A percentile compares a stretch with the other conserved stretches of the same genome.
Conservation (phyloP, 1,140 invertebrate species). For the Bombus soroeensis region DNA sequence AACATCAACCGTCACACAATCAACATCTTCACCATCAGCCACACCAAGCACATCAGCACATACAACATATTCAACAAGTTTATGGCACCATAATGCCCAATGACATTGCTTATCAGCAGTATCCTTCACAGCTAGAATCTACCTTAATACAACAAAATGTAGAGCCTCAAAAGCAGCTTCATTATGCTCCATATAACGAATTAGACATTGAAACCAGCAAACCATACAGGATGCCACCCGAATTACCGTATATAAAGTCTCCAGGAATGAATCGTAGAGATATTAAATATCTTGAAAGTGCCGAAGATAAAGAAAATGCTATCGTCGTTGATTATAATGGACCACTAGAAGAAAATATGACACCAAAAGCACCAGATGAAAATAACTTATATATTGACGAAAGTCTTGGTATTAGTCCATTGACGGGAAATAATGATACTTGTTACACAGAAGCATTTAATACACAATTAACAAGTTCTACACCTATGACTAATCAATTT, state of each 20-base stretch:
- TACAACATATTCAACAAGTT: conserved; percentile 66
- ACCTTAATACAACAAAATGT: conserved; percentile 58
- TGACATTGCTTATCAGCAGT: conserved; percentile 71
- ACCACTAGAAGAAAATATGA: conserved; percentile 68
- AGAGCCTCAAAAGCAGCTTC: conserved; percentile 70
- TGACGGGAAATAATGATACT: conserved; percentile 71
- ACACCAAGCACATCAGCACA: conserved; percentile 63
- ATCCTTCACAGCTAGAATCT: conserved; percentile 66
- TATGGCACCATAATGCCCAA: conserved; percentile 66
- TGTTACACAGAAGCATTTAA: conserved; percentile 77
- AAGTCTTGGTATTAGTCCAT: conserved; percentile 74
- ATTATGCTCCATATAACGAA: conserved; percentile 68
- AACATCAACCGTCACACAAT: conserved; percentile 58
- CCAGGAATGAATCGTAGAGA: conserved; percentile 78
- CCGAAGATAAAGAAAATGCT: conserved; percentile 78
- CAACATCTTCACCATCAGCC: conserved; percentile 66
- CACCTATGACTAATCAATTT: conserved; percentile 78
- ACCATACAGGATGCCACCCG: conserved; percentile 75
- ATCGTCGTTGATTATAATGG: conserved; percentile 73
- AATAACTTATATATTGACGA: conserved; percentile 76
- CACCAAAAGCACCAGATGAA: conserved; percentile 61
- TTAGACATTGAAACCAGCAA: conserved; percentile 68
- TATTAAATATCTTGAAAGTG: conserved; percentile 77
- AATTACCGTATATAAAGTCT: conserved; percentile 78
- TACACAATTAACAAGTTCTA: conserved; percentile 72